Base-by-base conservation (phyloP, 2,888 invertebrate species). In the Antitype chi region DNA sequence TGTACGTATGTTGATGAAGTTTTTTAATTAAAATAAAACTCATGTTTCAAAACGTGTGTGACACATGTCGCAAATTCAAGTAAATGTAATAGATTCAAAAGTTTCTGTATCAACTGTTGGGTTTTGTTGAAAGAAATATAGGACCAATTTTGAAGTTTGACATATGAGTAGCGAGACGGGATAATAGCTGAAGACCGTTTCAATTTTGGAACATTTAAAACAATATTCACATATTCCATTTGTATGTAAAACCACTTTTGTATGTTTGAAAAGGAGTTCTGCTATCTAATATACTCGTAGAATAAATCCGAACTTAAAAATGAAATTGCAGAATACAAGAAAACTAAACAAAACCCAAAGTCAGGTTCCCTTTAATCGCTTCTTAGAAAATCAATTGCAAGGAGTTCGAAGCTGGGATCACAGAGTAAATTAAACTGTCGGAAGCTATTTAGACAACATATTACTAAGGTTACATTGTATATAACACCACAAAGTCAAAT, bases 401-500 rank as follows among this genome's bases (percentile, higher is more conserved):
- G 9, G 2, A 53, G 52, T 59, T 70, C 13, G 23, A 38, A 62
- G 17, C 25, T 25, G 15, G n/a, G 68, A 64, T 82, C 69, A 68
- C 59, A 59, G 43, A 69, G 66, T 78, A 84, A 78, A 86, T 86
- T 78, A 74, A 78, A 79, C 84, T 64, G 84, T 84, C 74, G 66
- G 74, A 79, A 78, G 53, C 49, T 83, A 86, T 86, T 83, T 86
- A 53, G 74, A 60, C 70, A 70, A 66, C 69, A 70, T 70, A 78
- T 78, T 66, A 80, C 55, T 79, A 66, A 78, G 70, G 49, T 28
- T 57, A 74, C 62, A 74, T 71, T 82, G 70, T 85, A 82, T 69
- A 85, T 76, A 76, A 78, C 70, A 76, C 72, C 74, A 25, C 72
- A 71, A 72, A 84, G 79, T 76, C 81, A 81, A 81, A 87, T 76